phyloP scores from a whole-genome alignment of 2,797 vertebrate species.

The Craterocephalus amniculus region DNA sequence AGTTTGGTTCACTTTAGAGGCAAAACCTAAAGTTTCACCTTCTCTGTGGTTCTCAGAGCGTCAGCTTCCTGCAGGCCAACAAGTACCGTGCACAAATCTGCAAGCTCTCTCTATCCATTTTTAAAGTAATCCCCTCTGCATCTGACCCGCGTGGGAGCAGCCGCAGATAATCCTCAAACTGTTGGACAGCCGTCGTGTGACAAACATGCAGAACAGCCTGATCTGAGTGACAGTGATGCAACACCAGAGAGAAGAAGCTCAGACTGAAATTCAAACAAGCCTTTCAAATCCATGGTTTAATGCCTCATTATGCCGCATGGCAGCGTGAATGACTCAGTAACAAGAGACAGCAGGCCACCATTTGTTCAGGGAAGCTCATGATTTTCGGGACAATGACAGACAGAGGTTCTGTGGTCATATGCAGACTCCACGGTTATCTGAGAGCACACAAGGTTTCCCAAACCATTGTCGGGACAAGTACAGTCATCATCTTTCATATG shows the following conservation, averaged over 20 bases:
- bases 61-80: constrained; percentile 11
- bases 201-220: constrained; percentile 57
- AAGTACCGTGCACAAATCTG: constrained; percentile 36
- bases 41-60: constrained; percentile 4
- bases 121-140: constrained; percentile 68
- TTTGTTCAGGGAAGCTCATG: constrained; percentile 10
- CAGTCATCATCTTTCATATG: constrained; percentile 60
- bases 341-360: constrained; percentile 28
- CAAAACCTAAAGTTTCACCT: not conserved
- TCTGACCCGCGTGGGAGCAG: constrained; percentile 59
- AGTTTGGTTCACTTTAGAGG: no score
- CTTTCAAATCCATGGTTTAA: constrained; percentile 17
- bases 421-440: constrained; percentile 58
- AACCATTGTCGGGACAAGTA: constrained; percentile 62
- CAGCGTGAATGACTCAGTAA: constrained; percentile 29
- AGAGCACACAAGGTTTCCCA: constrained; percentile 69
- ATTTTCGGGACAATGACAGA: constrained; percentile 36
- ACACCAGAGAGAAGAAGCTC: constrained; percentile 12
- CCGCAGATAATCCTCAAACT: constrained; percentile 70
- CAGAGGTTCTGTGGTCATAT: constrained; percentile 42
- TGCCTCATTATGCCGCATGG: constrained; percentile 16
- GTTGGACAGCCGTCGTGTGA: constrained; percentile 72
- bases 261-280: constrained; percentile 15
- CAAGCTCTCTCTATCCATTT: constrained; percentile 25
- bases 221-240: constrained; percentile 43